Base-by-base conservation (phyloP, 2,888 invertebrate genomes). In the Oegoconia quadripuncta region DNA sequence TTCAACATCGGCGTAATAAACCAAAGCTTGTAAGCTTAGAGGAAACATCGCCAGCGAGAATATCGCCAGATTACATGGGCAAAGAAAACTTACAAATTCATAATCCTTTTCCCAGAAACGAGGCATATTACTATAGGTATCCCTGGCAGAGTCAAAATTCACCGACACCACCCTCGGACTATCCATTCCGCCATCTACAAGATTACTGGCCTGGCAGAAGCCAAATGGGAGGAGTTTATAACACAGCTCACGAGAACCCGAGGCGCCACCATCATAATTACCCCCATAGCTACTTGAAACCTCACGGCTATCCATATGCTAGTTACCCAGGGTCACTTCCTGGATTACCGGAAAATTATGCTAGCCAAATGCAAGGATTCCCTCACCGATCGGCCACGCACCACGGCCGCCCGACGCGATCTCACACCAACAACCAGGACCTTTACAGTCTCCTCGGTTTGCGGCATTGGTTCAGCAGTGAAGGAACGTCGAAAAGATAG, bases 401-500 rank as follows among this genome's bases (percentile, higher is more conserved):
- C 42, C 74, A 70, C 42, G 51, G 61, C 40, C 68, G 56, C 58
- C 74, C 77, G 26, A 51, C 63, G 50, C 65, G 70, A 56, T 52
- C 75, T 42, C 73, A 66, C 50, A 53, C 60, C 25, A 74, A 63
- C 47, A 75, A 79, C 56, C 84, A 78, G 53, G 80, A 83, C 53
- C 72, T 86, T 14, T 87, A 87, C 64, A 81, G 73, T 56, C 76
- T 87, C 20, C 74, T 87, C 25, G 87, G 86, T 23, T 62, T 87
- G 38, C 74, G 82, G 52, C 87, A 87, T 64, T 87, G 87, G 87
- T 83, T 87, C 50, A 83, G 83, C 56, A 79, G 75, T 52, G 84
- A 86, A 69, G 79, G 77, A 39, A 71, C 78, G 38, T 76, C 84
- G 42, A 84, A 87, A 57, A 87, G 87, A 87, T 87, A 87, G 84